Conservation (phyloP, 2,888 invertebrate species). For the Plagiodera versicolora region DNA sequence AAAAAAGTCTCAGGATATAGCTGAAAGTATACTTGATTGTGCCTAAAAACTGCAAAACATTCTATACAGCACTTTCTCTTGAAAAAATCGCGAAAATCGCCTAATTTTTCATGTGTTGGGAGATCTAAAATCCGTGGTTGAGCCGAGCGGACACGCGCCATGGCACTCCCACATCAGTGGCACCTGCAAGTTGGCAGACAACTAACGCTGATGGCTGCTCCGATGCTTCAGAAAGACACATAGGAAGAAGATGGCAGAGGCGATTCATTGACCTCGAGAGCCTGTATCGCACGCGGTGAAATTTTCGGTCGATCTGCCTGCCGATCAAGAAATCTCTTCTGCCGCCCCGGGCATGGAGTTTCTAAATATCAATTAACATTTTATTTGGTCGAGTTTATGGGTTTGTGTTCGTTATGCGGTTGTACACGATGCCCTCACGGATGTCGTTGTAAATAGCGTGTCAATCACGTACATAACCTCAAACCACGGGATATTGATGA, state of each 20-base stretch:
- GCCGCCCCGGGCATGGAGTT: neutral
- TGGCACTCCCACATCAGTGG: slow-evolving; percentile 13
- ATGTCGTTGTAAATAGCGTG: too few relatives aligned
- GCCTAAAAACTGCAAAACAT: too few relatives aligned
- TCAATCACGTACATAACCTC: too few relatives aligned
- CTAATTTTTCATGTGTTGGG: too few relatives aligned
- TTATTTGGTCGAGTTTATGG: neutral
- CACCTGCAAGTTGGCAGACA: slow-evolving; percentile 15
- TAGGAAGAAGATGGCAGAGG: slow-evolving; percentile 7
- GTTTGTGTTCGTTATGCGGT: neutral
- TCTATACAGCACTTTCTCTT: too few relatives aligned
- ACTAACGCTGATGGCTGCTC: neutral
- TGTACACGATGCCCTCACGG: neutral
- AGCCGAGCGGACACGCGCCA: neutral
- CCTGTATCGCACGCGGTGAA: slow-evolving; percentile 13
- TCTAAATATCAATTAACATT: slow-evolving; percentile 1
- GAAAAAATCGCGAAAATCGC: too few relatives aligned
- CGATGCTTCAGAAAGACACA: neutral
- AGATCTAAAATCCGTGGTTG: neutral
- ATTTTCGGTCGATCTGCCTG: slow-evolving; percentile 4
- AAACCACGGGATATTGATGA: too few relatives aligned
- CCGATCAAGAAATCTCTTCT: neutral
- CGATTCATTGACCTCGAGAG: slow-evolving; percentile 8
- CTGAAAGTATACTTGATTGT: too few relatives aligned
- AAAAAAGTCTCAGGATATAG: too few relatives aligned